phyloP scores from a whole-genome alignment of 2,113 vertebrate genomes.

The Antechinus stuartii region DNA sequence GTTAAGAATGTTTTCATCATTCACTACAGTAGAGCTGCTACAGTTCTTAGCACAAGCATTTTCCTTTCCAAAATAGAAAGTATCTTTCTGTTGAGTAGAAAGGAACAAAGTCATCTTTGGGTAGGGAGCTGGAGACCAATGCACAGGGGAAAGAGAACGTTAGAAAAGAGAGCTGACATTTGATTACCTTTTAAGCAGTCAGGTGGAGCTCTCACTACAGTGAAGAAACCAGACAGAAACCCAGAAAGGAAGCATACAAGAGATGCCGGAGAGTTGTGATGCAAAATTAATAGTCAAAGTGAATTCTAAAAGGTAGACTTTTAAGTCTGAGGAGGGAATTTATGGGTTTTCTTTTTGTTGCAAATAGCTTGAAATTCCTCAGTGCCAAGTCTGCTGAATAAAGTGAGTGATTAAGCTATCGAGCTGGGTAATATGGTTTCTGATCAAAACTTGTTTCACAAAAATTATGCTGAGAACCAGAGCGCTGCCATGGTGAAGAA shows the following conservation, averaged over 20 bases:
- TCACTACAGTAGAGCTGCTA: background rate
- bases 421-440: background rate
- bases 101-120: background rate
- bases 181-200: background rate
- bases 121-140: background rate
- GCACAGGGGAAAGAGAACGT: background rate
- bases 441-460: constrained; percentile 14
- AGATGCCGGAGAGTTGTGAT: background rate
- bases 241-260: background rate
- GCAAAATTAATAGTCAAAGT: background rate
- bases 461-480: background rate
- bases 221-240: background rate
- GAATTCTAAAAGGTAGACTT: background rate
- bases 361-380: background rate
- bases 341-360: background rate
- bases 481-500: constrained; percentile 19
- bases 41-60: background rate
- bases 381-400: background rate
- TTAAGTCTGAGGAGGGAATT: background rate
- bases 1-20: background rate
- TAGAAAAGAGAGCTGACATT: background rate
- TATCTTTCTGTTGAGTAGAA: background rate
- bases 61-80: background rate
- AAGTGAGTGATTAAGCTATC: constrained; percentile 13
- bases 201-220: background rate